Percentiles rank a stretch among this genome's conserved stretches.
Evolutionary conservation across 2,888 invertebrate species (phyloP).

Genomic region (Galerucella pusilla): DNA sequence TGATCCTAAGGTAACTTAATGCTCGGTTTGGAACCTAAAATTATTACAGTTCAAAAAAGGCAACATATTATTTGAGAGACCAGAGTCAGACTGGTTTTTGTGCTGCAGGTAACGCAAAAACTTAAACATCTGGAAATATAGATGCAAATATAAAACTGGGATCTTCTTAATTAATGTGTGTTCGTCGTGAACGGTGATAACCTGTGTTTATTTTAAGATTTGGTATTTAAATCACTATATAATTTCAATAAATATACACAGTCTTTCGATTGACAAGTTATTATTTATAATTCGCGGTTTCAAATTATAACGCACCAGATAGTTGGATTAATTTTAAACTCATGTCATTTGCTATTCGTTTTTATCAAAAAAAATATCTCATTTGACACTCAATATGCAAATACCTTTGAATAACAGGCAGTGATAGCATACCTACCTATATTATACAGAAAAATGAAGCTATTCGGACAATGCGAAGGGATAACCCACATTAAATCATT

Average conservation of each 20-base stretch:
- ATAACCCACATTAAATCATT: too few relatives aligned
- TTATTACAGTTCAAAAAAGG: slow-evolving; percentile 27
- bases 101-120: slow-evolving; percentile 20
- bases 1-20: slow-evolving; percentile 24
- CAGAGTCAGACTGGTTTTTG: slow-evolving; percentile 25
- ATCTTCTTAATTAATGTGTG: neutral
- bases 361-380: too few relatives aligned
- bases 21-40: slow-evolving; percentile 21
- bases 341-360: too few relatives aligned
- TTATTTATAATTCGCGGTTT: neutral
- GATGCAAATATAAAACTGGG: slow-evolving; percentile 14
- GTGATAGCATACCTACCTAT: too few relatives aligned
- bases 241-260: slow-evolving; percentile 1
- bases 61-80: slow-evolving; percentile 27
- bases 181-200: slow-evolving; percentile 6
- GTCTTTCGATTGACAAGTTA: neutral
- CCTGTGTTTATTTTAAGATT: slow-evolving; percentile 5
- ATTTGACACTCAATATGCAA: too few relatives aligned
- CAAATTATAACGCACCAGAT: neutral
- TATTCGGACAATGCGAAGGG: too few relatives aligned
- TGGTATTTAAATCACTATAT: slow-evolving; percentile 11
- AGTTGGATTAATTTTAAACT: too few relatives aligned
- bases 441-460: too few relatives aligned
- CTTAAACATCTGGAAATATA: slow-evolving; percentile 13
- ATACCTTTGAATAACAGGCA: too few relatives aligned